Evolutionary conservation across 2,888 invertebrate species (phyloP).

Genomic region (Thera britannica): DNA sequence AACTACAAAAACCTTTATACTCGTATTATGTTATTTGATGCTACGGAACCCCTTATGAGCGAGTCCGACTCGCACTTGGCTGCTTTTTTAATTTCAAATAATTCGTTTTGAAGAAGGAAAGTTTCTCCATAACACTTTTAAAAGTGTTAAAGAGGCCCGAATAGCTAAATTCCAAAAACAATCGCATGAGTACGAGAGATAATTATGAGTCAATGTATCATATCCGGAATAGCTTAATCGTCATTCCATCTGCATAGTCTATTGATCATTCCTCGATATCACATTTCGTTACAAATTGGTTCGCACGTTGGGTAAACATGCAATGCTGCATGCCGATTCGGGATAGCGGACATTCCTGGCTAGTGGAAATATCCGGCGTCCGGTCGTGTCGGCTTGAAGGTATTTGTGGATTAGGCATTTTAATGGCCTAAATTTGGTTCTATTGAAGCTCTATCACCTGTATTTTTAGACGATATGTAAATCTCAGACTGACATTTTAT

Average conservation of each 20-base stretch:
- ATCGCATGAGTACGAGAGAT: not conserved
- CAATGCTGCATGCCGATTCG: conserved; percentile 12
- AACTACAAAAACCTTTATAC: too few relatives aligned
- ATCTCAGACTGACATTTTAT: too few relatives aligned
- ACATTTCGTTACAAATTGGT: conserved; percentile 21
- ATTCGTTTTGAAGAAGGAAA: too few relatives aligned
- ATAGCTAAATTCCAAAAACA: conserved; percentile 3
- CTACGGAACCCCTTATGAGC: too few relatives aligned
- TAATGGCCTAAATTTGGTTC: conserved; percentile 7
- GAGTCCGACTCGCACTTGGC: too few relatives aligned
- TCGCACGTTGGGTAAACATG: conserved; percentile 12
- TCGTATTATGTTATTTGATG: too few relatives aligned
- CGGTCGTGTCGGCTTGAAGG: conserved; percentile 7
- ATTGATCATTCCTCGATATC: conserved; percentile 15
- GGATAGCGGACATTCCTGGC: conserved; percentile 18
- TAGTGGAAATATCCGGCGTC: conserved; percentile 28
- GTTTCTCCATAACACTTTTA: not conserved
- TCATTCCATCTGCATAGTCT: conserved; percentile 8
- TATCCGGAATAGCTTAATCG: not conserved
- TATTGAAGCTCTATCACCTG: not conserved
- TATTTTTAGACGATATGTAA: too few relatives aligned
- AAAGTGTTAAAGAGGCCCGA: not conserved
- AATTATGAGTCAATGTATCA: not conserved
- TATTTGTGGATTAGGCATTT: conserved; percentile 16
- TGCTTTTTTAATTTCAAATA: too few relatives aligned